A percentile compares a stretch with the other conserved stretches of the same genome.
Evolutionary conservation across 2,113 vertebrate genomes (phyloP).

Genomic region (Sialia sialis): DNA sequence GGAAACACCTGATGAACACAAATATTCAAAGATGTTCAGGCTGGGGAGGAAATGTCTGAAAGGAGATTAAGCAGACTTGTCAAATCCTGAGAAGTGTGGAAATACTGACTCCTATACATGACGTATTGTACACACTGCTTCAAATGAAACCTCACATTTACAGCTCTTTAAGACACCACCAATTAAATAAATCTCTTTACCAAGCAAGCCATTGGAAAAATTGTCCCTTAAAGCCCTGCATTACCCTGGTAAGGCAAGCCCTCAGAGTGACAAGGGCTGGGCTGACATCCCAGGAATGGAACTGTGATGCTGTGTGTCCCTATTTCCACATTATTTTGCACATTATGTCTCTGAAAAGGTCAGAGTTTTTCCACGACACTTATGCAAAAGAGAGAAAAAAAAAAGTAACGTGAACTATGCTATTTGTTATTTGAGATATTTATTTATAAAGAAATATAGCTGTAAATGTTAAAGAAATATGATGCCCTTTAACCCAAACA

Average conservation of each 20-base stretch:
- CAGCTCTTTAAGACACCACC: conserved; percentile 44
- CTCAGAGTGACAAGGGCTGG: conserved; percentile 37
- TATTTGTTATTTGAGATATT: conserved; percentile 76
- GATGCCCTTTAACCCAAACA: conserved; percentile 71
- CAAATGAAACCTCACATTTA: conserved; percentile 46
- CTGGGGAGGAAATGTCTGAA: conserved; percentile 44
- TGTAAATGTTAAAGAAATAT: conserved; percentile 77
- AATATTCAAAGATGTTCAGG: conserved; percentile 35
- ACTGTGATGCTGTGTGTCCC: conserved; percentile 74
- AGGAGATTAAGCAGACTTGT: conserved; percentile 62
- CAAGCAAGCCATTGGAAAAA: conserved; percentile 61
- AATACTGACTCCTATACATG: conserved; percentile 49
- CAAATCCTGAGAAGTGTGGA: conserved; percentile 37
- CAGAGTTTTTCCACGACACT: conserved; percentile 70
- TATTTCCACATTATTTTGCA: conserved; percentile 77
- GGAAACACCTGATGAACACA: conserved; percentile 27
- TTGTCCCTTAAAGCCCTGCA: conserved; percentile 24
- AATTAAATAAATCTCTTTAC: conserved; percentile 29
- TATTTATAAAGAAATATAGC: conserved; percentile 79
- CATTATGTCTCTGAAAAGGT: conserved; percentile 73
- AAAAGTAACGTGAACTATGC: conserved; percentile 68
- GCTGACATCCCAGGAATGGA: conserved; percentile 66
- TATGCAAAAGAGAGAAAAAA: conserved; percentile 76
- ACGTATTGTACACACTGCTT: conserved; percentile 57
- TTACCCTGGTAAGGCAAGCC: conserved; percentile 51